Evolutionary conservation across 2,797 vertebrate genomes (phyloP), one percentile per base, ranked within the genome.

Genomic region (Anas flavirostris): DNA sequence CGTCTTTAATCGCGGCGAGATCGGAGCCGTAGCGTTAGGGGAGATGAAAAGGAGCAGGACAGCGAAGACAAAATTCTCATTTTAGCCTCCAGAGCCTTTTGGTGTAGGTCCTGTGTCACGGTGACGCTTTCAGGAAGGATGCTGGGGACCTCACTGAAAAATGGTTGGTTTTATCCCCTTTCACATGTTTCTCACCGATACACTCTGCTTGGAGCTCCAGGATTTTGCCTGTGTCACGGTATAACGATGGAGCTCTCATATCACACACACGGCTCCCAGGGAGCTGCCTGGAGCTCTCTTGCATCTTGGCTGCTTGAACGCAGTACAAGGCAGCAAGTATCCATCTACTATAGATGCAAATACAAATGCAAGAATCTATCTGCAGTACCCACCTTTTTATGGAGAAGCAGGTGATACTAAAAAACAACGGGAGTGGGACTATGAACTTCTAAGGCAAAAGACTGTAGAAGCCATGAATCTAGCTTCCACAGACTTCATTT

Each of bases 291-390:
- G 4, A 0, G 8, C 3, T 78, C 52, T 77, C 48, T 35, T 0
- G 1, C 25, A 25, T 70, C 23, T 39, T 37, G 3, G 17, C 11
- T 53, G 10, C 48, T n/a, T n/a, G 7, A 33, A 17, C 2, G 0
- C 8, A 16, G 21, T 52, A 16, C 16, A 72, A 84, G 17, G 25
- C 41, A 28, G 7, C 3, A 21, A 26, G 23, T 2, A 1, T 22
- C 44, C 64, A 19, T 59, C 31, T 16, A 1, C 26, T 46, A 15
- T 19, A 5, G 43, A 43, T 43, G 43, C 16, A 43, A 43, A 43
- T 18, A 18, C 17, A 43, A 16, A 43, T 43, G 7, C 3, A 18
- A 26, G 23, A 2, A 1, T 25, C 44, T 60, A 22, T 59, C 31
- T 23, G 55, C 13, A 8, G 17, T 64, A 12, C 18, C 9, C 12